Conservation (phyloP, 2,113 vertebrate genomes). For the Cathartes aura region DNA sequence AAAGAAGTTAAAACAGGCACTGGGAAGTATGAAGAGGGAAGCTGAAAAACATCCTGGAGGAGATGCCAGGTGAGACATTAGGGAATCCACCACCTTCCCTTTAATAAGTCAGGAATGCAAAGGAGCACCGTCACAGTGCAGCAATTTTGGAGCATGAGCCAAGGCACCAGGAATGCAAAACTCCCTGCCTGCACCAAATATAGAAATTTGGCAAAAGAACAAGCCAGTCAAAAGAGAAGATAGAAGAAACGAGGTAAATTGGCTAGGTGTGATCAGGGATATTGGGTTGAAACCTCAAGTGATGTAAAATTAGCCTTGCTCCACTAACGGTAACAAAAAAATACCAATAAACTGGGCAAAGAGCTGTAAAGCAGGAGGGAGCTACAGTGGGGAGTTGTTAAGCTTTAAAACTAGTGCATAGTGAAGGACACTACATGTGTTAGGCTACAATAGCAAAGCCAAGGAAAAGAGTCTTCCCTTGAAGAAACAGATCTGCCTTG, state of each 20-base stretch:
- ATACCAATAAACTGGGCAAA: neutral
- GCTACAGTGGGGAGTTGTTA: neutral
- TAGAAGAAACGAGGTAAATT: neutral
- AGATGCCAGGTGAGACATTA: neutral
- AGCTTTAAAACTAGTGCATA: neutral
- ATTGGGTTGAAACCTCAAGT: neutral
- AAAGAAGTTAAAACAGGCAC: neutral
- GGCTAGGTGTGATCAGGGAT: neutral
- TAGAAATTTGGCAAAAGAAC: neutral
- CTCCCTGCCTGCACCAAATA: neutral
- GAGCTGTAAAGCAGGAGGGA: neutral
- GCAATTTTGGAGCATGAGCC: neutral
- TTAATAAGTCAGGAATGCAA: slow-evolving; percentile 18
- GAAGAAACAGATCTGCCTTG: neutral
- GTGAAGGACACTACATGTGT: neutral
- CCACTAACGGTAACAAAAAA: neutral
- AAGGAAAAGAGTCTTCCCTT: neutral
- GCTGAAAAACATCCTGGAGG: neutral
- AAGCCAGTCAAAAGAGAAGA: neutral
- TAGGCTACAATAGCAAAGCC: neutral
- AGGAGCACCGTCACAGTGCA: neutral
- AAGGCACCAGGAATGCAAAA: neutral
- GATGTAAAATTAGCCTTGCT: neutral
- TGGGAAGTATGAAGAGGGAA: neutral
- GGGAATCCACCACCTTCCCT: neutral